A percentile compares a stretch with the other conserved stretches of the same genome.
Conservation (phyloP, 2,797 vertebrate genomes). For the Hydrolagus colliei region DNA sequence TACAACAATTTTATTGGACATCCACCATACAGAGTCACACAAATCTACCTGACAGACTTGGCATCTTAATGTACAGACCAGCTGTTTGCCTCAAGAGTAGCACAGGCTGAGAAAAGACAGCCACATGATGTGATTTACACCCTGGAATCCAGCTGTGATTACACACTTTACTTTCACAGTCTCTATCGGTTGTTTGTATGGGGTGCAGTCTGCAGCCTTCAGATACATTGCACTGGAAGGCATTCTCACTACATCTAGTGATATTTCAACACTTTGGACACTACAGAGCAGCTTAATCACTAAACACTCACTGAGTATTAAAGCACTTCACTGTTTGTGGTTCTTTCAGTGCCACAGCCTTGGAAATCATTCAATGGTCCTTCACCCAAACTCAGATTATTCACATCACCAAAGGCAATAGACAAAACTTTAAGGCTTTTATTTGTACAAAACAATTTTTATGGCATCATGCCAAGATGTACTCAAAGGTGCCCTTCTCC, state of each 20-base stretch:
- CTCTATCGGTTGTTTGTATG: background rate
- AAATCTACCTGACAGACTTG: background rate
- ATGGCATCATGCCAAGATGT: conserved; percentile 77
- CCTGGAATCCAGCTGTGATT: background rate
- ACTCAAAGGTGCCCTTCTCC: conserved; percentile 94
- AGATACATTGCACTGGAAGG: background rate
- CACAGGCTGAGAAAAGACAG: background rate
- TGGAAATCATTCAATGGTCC: background rate
- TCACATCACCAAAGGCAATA: too few species aligned
- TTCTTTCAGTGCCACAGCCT: background rate
- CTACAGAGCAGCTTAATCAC: too few species aligned
- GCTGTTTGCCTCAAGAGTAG: background rate
- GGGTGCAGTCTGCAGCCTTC: background rate
- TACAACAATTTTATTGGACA: conserved; percentile 17
- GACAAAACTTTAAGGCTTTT: too few species aligned
- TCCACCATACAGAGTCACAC: background rate
- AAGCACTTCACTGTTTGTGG: background rate
- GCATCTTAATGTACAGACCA: background rate
- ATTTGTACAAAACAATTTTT: conserved; percentile 22
- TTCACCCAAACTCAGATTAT: background rate
- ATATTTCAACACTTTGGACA: background rate
- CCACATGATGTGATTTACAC: background rate
- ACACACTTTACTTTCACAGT: background rate
- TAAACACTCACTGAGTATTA: background rate
- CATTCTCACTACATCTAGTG: background rate